Evolutionary conservation across 2,888 invertebrate species (phyloP).

Genomic region (Embidobia sp.): DNA sequence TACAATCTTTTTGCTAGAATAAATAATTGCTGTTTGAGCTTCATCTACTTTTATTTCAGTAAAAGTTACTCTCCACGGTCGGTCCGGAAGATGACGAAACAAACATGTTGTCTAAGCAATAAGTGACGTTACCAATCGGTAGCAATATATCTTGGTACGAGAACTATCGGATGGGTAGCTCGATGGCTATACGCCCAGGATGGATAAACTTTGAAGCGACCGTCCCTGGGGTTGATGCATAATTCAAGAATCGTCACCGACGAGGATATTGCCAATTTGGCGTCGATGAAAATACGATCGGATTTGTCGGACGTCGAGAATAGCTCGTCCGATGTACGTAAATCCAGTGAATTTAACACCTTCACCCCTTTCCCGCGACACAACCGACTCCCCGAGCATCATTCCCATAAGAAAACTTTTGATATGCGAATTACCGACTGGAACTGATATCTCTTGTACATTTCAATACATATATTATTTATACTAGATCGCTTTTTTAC

Average conservation of each 20-base stretch:
- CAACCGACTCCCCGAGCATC: conserved; percentile 19
- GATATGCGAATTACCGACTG: conserved; percentile 55
- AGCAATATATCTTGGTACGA: conserved; percentile 62
- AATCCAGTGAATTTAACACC: conserved; percentile 79
- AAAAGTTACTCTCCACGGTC: conserved; percentile 13
- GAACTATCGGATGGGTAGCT: conserved; percentile 65
- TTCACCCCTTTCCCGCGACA: conserved; percentile 67
- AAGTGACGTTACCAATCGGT: conserved; percentile 64
- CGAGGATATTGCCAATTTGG: conserved; percentile 82
- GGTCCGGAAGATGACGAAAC: conserved; percentile 15
- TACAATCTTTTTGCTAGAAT: background rate
- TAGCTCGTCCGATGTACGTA: conserved; percentile 71
- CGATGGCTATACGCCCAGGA: conserved; percentile 65
- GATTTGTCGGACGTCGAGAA: conserved; percentile 78
- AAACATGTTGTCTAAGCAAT: conserved; percentile 56
- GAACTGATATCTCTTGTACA: conserved; percentile 44
- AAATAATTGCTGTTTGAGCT: background rate
- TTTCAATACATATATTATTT: conserved; percentile 17
- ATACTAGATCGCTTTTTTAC: background rate
- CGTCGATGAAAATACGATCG: conserved; percentile 82
- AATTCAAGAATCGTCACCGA: conserved; percentile 81
- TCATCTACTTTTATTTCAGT: conserved; percentile 14
- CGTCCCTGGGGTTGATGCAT: conserved; percentile 81
- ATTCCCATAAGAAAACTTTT: conserved; percentile 55
- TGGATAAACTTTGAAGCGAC: conserved; percentile 81